Evolutionary conservation across 2,888 invertebrate species (phyloP).

Genomic region (Cylloceria caligata): DNA sequence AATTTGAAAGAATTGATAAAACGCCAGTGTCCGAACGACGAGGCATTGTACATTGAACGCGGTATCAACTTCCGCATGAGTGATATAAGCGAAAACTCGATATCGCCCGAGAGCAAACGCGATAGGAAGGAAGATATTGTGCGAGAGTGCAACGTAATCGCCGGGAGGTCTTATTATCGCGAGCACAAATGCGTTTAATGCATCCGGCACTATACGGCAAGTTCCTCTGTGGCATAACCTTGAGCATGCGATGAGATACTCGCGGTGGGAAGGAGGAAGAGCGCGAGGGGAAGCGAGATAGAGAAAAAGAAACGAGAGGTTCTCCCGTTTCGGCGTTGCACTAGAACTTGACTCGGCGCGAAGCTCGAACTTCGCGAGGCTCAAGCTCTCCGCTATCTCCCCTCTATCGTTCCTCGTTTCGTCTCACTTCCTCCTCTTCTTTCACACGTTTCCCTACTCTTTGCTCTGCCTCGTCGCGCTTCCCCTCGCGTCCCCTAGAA

Average conservation of each 20-base stretch:
- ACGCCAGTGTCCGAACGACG: neutral
- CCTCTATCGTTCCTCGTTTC: slow-evolving; percentile 54
- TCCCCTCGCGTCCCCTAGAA: neutral
- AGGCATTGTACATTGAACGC: neutral
- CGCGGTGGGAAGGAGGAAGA: slow-evolving; percentile 10
- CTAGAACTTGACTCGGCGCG: slow-evolving; percentile 78
- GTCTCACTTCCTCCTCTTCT: slow-evolving; percentile 60
- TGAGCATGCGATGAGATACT: slow-evolving; percentile 54
- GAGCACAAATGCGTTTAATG: slow-evolving; percentile 59
- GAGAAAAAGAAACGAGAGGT: neutral
- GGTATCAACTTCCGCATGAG: slow-evolving; percentile 27
- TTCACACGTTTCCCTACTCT: slow-evolving; percentile 6
- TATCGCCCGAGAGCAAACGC: neutral
- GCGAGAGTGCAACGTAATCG: slow-evolving; percentile 59
- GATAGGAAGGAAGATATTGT: slow-evolving; percentile 29
- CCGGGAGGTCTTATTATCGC: slow-evolving; percentile 62
- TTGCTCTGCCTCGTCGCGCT: neutral
- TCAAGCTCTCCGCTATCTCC: slow-evolving; percentile 64
- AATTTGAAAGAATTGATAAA: neutral
- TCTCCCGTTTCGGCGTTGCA: slow-evolving; percentile 74
- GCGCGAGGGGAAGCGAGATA: neutral
- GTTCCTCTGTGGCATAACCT: slow-evolving; percentile 51
- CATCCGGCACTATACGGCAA: slow-evolving; percentile 57
- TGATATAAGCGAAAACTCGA: slow-evolving; percentile 1
- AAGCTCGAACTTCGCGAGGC: slow-evolving; percentile 64